A percentile compares a stretch with the other conserved stretches of the same genome.
Evolutionary conservation across 2,113 vertebrate species (phyloP).

Genomic region (Chionis minor): DNA sequence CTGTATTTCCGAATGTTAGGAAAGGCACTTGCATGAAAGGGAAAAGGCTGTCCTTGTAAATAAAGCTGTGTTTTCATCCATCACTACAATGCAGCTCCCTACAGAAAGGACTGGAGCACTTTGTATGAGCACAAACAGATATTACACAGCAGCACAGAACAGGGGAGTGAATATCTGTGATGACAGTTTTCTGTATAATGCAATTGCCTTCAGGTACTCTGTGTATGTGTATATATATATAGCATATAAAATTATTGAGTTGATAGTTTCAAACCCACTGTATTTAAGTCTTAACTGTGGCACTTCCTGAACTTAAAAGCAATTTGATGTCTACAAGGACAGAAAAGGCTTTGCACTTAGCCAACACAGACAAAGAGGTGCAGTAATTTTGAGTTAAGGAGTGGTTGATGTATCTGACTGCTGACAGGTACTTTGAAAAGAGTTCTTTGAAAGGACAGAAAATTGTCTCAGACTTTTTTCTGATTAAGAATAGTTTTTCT

Average conservation of each 20-base stretch:
- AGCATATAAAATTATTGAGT: background rate
- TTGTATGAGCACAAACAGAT: background rate
- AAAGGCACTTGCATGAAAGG: background rate
- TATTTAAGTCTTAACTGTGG: background rate
- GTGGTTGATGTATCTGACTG: background rate
- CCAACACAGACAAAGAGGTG: accelerated
- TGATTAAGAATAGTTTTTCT: background rate
- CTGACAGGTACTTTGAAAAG: background rate
- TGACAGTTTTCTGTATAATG: background rate
- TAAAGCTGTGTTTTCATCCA: background rate
- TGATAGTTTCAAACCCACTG: background rate
- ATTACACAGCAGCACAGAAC: background rate
- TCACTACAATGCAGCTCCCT: background rate
- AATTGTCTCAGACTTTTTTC: background rate
- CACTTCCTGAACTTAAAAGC: background rate
- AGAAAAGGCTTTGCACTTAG: background rate
- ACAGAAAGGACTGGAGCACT: background rate
- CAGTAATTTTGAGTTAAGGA: background rate
- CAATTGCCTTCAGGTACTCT: background rate
- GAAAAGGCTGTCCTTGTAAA: background rate
- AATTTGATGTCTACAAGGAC: background rate
- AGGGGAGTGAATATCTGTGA: background rate
- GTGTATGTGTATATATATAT: background rate
- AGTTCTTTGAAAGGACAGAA: background rate
- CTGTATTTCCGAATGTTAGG: background rate